These are phyloP conservation scores for Drosophila saltans DNA, from an alignment of 1,140 invertebrate genomes.

Conservation along the genomic window DNA sequence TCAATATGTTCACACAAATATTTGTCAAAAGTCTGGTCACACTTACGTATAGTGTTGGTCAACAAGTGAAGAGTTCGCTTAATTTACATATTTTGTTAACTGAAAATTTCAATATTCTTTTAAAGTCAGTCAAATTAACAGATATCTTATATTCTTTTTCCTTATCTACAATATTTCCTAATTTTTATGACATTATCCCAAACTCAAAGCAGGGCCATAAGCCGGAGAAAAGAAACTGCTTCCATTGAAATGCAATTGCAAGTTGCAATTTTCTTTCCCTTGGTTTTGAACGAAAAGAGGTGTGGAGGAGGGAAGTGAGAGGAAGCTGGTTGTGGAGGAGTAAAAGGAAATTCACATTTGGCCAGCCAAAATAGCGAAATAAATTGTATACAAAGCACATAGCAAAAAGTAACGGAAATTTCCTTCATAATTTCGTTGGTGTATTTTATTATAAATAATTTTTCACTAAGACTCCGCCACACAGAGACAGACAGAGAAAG, in stretches of 20 bases:
- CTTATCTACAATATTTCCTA: no score
- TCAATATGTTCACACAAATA: no score
- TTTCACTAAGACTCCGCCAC: slow-evolving; percentile 44
- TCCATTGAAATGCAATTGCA: slow-evolving; percentile 78
- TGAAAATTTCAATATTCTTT: no score
- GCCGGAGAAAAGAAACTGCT: slow-evolving; percentile 32
- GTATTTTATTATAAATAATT: slow-evolving; percentile 77
- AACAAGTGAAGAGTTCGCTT: not conserved
- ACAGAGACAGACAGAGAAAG: slow-evolving; percentile 3
- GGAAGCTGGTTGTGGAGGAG: not conserved
- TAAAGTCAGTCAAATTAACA: no score
- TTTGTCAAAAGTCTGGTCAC: not conserved
- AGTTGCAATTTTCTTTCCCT: slow-evolving; percentile 31
- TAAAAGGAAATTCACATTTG: slow-evolving; percentile 18
- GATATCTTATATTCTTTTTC: no score
- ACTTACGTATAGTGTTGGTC: not conserved
- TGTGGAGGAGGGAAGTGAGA: not conserved
- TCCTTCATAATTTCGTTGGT: slow-evolving; percentile 72
- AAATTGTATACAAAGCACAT: slow-evolving; percentile 38
- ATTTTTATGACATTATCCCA: slow-evolving; percentile 13
- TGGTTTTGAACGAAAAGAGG: not conserved
- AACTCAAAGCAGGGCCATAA: slow-evolving; percentile 19
- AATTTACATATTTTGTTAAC: no score
- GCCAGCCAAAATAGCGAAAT: slow-evolving; percentile 33
- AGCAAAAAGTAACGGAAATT: slow-evolving; percentile 57